Evolutionary conservation across 2,888 invertebrate genomes (phyloP), one percentile per base, ranked within the genome.

Genomic region (Bursaphelenchus okinawaensis): DNA sequence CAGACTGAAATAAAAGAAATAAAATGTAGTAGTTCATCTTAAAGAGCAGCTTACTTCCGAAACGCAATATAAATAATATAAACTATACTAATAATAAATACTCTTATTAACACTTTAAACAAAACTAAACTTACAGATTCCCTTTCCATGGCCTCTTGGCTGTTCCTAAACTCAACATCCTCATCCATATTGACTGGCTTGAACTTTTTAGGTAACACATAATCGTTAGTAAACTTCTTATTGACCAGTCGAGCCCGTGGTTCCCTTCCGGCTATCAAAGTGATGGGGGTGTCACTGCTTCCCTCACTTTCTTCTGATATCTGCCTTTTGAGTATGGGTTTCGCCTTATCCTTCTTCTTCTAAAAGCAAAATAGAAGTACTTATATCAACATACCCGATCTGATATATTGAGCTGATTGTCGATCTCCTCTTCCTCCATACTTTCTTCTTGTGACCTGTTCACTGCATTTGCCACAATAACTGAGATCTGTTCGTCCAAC

Each of bases 201-300:
- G 19, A 59, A 59, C 51, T 51, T 59, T 26, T 59, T 59, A n/a
- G 60, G 60, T 12, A 59, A 31, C 22, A 59, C 60, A 59, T 40
- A 59, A 24, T 59, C 60, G 12, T 59, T 16, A 20, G 20, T 16
- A 19, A 59, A 29, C 20, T 50, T 31, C 19, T 20, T 19, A 6
- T 50, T 59, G 9, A 51, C 22, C 22, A 23, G n/a, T 20, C 60
- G 60, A 40, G 31, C 50, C 9, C 60, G 31, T 16, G 60, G 60
- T 27, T 50, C 52, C 4, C 60, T 31, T n/a, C 60, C 60, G 24
- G 23, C 22, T n/a, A 59, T 59, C 60, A 59, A 40, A 22, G 60
- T 22, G 51, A 59, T 50, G 12, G 20, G 24, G 26, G 26, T 6
- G 4, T 24, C 22, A 22, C 40, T 59, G n/a, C 2, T 40, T 12